Conservation (phyloP, 2,888 invertebrate genomes). For the Ochlodes sylvanus region DNA sequence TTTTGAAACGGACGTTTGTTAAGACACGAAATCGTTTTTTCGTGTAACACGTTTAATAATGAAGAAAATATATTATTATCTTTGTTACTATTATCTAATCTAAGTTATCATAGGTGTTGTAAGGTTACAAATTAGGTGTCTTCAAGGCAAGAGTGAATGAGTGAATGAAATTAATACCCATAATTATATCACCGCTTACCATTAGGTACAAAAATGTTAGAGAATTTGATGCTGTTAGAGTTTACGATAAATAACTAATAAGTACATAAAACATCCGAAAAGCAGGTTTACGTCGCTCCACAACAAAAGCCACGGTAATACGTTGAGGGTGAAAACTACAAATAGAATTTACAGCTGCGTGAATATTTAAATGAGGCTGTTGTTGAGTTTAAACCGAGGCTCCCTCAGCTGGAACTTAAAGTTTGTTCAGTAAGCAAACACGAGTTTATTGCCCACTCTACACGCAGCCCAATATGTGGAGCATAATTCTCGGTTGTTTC, state of each 20-base stretch:
- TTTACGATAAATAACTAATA: no score
- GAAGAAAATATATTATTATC: no score
- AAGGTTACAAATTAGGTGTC: no score
- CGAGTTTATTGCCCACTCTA: conserved; percentile 35
- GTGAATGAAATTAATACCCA: no score
- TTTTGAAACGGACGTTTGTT: conserved; percentile 2
- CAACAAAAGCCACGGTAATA: conserved; percentile 56
- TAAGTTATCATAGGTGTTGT: no score
- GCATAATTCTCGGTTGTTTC: neutral
- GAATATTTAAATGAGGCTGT: conserved; percentile 67
- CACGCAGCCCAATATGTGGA: neutral
- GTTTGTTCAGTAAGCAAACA: conserved; percentile 46
- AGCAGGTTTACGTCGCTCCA: conserved; percentile 29
- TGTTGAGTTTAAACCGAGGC: conserved; percentile 65
- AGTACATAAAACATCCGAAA: conserved; percentile 10
- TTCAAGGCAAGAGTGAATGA: no score
- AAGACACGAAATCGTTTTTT: neutral
- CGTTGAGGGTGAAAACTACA: conserved; percentile 63
- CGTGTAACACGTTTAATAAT: no score
- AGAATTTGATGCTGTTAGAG: no score
- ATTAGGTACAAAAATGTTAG: no score
- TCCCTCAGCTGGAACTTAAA: conserved; percentile 48
- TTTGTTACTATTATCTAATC: no score
- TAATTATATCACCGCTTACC: no score
- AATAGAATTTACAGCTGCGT: conserved; percentile 72